A percentile compares a stretch with the other conserved stretches of the same genome.
These are phyloP conservation scores for Hemiscyllium ocellatum DNA, from an alignment of 2,113 vertebrate genomes.

Conservation along the genomic window DNA sequence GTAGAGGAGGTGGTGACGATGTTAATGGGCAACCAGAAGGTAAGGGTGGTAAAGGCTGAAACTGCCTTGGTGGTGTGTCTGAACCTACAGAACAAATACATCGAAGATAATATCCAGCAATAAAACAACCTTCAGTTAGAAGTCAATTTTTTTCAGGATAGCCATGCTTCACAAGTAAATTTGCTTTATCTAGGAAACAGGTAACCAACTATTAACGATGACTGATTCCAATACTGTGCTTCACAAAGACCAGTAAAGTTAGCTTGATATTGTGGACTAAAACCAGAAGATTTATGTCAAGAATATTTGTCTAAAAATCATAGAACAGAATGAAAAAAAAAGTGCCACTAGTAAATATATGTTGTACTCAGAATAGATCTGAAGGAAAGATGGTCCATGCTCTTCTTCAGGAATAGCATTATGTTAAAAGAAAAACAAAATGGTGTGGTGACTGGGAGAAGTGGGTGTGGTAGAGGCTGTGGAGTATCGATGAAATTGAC, in stretches of 20 bases:
- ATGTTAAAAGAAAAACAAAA: neutral
- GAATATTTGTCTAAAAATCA: neutral
- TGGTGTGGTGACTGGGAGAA: no score
- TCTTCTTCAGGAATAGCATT: neutral
- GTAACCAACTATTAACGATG: neutral
- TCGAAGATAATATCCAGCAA: constrained; percentile 42
- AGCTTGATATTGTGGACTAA: no score
- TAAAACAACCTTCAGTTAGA: neutral
- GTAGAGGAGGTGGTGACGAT: constrained; percentile 71
- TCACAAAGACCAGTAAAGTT: neutral
- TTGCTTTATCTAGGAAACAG: neutral
- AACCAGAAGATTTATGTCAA: neutral
- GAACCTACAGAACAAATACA: constrained; percentile 41
- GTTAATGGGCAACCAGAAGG: constrained; percentile 66
- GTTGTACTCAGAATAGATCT: neutral
- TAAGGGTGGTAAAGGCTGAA: constrained; percentile 74
- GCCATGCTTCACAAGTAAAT: neutral
- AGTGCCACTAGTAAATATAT: neutral
- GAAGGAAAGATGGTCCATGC: neutral
- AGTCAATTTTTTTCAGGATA: neutral
- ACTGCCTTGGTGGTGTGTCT: constrained; percentile 49
- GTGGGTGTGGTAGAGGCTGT: no score
- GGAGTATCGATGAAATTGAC: no score
- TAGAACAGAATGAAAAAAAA: neutral
- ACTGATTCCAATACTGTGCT: neutral